These are phyloP conservation scores for Apis dorsata DNA, from an alignment of 1,140 invertebrate species.

Conservation along the genomic window DNA sequence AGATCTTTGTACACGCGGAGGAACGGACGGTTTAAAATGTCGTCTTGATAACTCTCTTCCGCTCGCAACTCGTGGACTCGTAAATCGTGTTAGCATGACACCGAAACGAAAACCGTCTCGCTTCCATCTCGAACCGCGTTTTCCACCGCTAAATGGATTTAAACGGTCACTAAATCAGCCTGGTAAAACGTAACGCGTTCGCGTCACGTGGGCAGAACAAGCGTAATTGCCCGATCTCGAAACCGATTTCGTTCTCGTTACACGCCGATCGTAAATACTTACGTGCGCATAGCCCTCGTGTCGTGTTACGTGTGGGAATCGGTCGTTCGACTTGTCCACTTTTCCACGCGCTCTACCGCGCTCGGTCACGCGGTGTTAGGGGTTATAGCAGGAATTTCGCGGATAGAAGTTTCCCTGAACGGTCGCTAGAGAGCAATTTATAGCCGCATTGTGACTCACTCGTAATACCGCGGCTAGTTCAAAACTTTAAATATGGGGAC, in stretches of 20 bases:
- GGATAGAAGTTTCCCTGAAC: not conserved
- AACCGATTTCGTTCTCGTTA: slow-evolving; percentile 10
- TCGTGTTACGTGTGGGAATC: not conserved
- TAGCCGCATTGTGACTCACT: slow-evolving; percentile 11
- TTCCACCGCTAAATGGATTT: slow-evolving; percentile 36
- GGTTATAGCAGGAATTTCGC: not conserved
- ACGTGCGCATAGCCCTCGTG: too few relatives aligned
- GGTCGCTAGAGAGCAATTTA: slow-evolving; percentile 1
- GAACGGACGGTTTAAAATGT: slow-evolving; percentile 28
- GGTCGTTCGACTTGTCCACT: slow-evolving; percentile 1
- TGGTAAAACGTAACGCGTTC: slow-evolving; percentile 33
- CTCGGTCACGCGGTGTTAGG: slow-evolving; percentile 9
- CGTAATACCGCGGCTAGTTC: too few relatives aligned
- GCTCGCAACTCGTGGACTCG: not conserved
- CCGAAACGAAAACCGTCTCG: slow-evolving; percentile 23
- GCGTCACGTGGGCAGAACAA: slow-evolving; percentile 29
- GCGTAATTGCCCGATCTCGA: slow-evolving; percentile 30
- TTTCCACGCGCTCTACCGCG: not conserved
- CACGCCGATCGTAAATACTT: slow-evolving; percentile 18
- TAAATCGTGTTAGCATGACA: slow-evolving; percentile 52
- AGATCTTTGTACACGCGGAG: not conserved
- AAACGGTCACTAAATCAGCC: slow-evolving; percentile 45
- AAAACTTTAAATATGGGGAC: not conserved
- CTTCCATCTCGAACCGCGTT: slow-evolving; percentile 6
- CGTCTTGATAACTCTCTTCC: slow-evolving; percentile 40